Evolutionary conservation across 1,140 invertebrate genomes (phyloP).

Genomic region (Atta texana): DNA sequence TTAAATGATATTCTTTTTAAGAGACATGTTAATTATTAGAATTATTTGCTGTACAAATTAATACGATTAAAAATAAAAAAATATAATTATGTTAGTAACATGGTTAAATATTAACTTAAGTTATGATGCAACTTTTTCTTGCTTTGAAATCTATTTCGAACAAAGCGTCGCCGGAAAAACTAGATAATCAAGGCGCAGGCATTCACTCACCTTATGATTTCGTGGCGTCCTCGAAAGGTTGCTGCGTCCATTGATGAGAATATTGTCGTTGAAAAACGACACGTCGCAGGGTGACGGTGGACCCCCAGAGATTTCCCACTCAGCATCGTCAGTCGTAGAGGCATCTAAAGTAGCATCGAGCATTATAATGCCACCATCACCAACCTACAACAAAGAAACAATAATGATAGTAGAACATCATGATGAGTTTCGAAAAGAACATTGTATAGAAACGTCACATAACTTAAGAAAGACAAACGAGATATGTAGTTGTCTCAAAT

Average conservation of each 20-base stretch:
- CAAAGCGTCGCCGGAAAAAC: conserved; percentile 12
- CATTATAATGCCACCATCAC: conserved; percentile 90
- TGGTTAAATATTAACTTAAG: background rate
- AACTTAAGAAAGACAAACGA: background rate
- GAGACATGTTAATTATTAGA: background rate
- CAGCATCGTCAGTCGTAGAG: conserved; percentile 90
- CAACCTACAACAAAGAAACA: conserved; percentile 86
- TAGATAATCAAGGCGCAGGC: background rate
- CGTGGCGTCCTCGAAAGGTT: conserved; percentile 90
- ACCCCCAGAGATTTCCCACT: conserved; percentile 87
- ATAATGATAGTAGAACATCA: background rate
- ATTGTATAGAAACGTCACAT: background rate
- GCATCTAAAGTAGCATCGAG: conserved; percentile 87
- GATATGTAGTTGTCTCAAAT: background rate
- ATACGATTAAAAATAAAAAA: background rate
- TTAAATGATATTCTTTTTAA: background rate
- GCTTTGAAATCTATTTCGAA: background rate
- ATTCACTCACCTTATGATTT: conserved; percentile 87
- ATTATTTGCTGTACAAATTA: background rate
- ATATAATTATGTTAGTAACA: background rate
- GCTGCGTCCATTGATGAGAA: conserved; percentile 95
- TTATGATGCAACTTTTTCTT: background rate
- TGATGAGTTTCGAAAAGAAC: background rate
- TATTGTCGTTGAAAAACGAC: conserved; percentile 94
- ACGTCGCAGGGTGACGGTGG: conserved; percentile 94